Percentiles rank a stretch among this genome's conserved stretches.
Evolutionary conservation across 2,888 invertebrate genomes (phyloP).

Genomic region (Luperina nickerlii): DNA sequence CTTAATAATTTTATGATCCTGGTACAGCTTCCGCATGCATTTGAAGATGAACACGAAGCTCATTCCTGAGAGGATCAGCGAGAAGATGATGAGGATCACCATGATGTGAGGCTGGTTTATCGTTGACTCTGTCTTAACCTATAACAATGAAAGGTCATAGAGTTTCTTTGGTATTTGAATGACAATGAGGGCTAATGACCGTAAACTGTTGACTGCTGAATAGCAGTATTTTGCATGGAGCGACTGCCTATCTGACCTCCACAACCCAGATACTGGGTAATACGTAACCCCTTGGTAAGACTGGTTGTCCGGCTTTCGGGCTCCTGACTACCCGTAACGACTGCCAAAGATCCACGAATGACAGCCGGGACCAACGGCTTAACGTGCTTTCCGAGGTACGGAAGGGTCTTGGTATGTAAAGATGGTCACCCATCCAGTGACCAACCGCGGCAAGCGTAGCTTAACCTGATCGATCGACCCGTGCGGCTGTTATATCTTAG

Average conservation of each 20-base stretch:
- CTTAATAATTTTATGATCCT: slow-evolving; percentile 96
- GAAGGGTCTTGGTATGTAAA: too few relatives aligned
- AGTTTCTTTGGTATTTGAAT: background rate
- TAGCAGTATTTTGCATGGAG: background rate
- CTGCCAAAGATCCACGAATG: too few relatives aligned
- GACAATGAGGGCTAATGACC: background rate
- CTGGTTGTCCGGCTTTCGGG: too few relatives aligned
- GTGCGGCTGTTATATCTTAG: too few relatives aligned
- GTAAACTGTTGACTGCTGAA: background rate
- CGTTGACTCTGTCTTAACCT: slow-evolving; percentile 87
- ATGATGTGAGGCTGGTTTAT: slow-evolving; percentile 92
- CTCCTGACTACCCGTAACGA: too few relatives aligned
- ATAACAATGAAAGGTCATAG: slow-evolving; percentile 72
- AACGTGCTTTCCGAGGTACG: too few relatives aligned
- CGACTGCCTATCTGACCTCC: background rate
- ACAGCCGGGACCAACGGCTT: too few relatives aligned
- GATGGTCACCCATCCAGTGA: too few relatives aligned
- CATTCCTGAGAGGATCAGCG: slow-evolving; percentile 96
- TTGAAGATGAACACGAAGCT: slow-evolving; percentile 97
- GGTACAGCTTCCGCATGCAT: slow-evolving; percentile 95
- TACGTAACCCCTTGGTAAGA: background rate
- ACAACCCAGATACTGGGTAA: background rate
- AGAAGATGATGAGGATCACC: slow-evolving; percentile 96
- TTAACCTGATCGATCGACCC: too few relatives aligned
- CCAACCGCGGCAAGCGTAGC: too few relatives aligned